Evolutionary conservation across 1,140 invertebrate species (phyloP), one percentile per base, ranked within the genome.

Genomic region (Mamestra configurata): DNA sequence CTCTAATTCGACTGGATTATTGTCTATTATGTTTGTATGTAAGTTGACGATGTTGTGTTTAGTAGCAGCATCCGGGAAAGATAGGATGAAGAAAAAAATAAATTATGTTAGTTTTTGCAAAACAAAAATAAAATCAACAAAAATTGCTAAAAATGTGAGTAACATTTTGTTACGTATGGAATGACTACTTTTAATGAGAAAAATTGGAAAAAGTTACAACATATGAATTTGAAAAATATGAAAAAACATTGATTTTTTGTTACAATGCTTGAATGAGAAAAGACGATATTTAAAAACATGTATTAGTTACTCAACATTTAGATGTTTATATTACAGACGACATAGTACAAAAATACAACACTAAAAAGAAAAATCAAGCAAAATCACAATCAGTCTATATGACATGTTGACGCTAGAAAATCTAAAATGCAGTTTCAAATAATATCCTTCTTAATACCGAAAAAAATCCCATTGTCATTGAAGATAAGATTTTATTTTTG

Each of bases 1-100:
- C 94, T 98, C 97, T 95, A 97, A 95, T 91, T 97, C 96, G 93
- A 97, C 96, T 81, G 97, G 96, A 94, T 96, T 97, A 96, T 97
- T 97, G 95, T 97, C 97, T 97, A 95, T 1, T 71, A 83, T 86
- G 77, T 85, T 84, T 82, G 77, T 86, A 86, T 89, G 81, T 81
- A 83, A 82, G 78, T 85, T 79, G 68, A 70, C 75, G 76, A 46
- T 84, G 84, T 84, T 85, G 83, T 87, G 80, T 80, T 91, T 88
- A 84, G 79, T 86, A 66, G 91, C 91, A 81, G 91, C 91, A 85
- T 90, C 88, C 90, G 84, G 83, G 79, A 88, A 86, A 86, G 76
- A 84, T 53, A 57, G 40, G 72, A 75, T 59, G 55, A 76, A 75
- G 35, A 59, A 76, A 61, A 90, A 88, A 89, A 77, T 82, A 87